Percentiles rank a stretch among this genome's conserved stretches.
Conservation (phyloP, 2,113 vertebrate genomes). For the Ornithorhynchus anatinus region DNA sequence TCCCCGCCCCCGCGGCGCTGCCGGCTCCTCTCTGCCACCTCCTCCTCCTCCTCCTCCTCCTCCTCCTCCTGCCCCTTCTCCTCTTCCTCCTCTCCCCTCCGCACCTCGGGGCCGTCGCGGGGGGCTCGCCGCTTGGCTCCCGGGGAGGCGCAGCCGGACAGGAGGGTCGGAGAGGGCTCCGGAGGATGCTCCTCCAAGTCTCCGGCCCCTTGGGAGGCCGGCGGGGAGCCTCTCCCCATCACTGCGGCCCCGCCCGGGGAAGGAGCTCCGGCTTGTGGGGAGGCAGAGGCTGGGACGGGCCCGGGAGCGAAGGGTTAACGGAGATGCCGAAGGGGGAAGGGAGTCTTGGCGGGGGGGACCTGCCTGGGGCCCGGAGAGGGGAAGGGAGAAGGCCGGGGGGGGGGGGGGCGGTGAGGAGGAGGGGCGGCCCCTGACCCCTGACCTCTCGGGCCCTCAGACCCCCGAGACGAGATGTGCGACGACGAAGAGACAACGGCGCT, state of each 20-base stretch:
- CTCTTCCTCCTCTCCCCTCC: neutral
- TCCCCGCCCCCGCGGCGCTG: neutral
- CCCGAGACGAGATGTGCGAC: constrained; percentile 87
- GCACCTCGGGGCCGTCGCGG: too few species aligned
- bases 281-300: too few species aligned
- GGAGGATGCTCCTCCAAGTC: too few species aligned
- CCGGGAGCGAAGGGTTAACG: too few species aligned
- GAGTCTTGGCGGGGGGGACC: too few species aligned
- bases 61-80: too few species aligned
- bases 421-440: neutral
- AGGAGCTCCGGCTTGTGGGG: neutral
- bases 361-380: neutral
- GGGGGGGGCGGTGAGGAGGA: neutral
- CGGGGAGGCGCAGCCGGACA: too few species aligned
- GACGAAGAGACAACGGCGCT: constrained; percentile 98
- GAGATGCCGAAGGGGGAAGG: too few species aligned
- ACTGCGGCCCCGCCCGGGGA: neutral
- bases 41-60: too few species aligned
- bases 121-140: too few species aligned
- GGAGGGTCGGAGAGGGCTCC: too few species aligned
- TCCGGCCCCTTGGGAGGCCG: too few species aligned
- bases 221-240: neutral
- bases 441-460: constrained; percentile 66
- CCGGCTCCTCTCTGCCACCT: neutral
- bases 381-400: neutral